Conservation (phyloP, 2,113 vertebrate genomes). For the Melanerpes formicivorus region DNA sequence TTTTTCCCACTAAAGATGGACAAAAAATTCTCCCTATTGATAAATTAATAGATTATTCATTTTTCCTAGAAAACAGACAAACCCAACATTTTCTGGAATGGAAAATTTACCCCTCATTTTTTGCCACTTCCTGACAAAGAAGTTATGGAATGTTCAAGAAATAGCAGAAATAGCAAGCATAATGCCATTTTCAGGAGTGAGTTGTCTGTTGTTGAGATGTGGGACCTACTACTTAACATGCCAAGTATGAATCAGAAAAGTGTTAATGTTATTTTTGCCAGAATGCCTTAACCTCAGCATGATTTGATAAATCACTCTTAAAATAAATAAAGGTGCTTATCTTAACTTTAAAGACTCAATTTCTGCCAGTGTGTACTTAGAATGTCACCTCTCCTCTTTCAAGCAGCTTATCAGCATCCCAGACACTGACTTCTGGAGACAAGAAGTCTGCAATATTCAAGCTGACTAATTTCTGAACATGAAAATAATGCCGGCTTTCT, state of each 20-base stretch:
- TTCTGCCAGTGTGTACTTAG: not conserved
- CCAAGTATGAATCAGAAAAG: not conserved
- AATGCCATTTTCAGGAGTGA: not conserved
- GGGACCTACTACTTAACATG: not conserved
- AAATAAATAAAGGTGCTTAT: constrained; percentile 35
- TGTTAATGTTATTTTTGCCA: not conserved
- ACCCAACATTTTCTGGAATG: not conserved
- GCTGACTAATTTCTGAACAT: not conserved
- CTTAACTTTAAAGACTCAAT: not conserved
- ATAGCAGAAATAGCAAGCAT: not conserved
- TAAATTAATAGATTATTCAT: not conserved
- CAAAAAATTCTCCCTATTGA: accelerated
- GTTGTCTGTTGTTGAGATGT: not conserved
- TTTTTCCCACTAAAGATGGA: not conserved
- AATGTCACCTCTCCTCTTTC: not conserved
- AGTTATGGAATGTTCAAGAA: not conserved
- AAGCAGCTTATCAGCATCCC: not conserved
- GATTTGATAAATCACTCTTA: constrained; percentile 3
- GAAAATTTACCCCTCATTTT: not conserved
- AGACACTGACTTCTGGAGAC: not conserved
- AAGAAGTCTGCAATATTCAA: not conserved
- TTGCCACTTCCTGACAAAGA: not conserved
- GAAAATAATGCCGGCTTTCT: not conserved
- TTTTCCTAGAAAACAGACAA: not conserved
- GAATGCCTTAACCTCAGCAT: not conserved